Conservation (phyloP, 2,797 vertebrate species). For the Rallus crepitans region DNA sequence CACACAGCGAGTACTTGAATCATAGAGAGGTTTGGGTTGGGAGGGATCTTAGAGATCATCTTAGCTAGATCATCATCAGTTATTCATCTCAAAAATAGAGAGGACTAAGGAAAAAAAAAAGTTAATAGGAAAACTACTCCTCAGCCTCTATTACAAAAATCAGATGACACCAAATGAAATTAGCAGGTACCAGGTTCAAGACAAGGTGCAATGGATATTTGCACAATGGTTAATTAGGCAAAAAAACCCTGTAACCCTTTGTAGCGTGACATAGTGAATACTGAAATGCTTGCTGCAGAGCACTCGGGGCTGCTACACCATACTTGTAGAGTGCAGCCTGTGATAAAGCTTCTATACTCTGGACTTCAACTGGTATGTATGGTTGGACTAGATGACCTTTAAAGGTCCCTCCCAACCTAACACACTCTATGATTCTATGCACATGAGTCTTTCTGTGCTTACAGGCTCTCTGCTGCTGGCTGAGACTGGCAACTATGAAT, state of each 20-base stretch:
- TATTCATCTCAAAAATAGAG: neutral
- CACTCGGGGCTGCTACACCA: neutral
- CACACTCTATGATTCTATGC: no score
- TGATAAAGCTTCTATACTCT: neutral
- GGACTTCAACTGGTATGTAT: neutral
- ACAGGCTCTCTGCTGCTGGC: neutral
- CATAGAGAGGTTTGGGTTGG: no score
- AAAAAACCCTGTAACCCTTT: neutral
- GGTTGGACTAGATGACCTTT: no score
- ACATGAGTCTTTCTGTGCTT: accelerated
- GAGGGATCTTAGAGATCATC: no score
- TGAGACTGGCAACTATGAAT: neutral
- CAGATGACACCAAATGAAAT: neutral
- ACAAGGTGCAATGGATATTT: neutral
- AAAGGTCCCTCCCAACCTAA: no score
- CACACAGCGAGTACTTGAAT: neutral
- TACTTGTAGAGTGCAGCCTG: neutral
- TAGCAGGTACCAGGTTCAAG: neutral
- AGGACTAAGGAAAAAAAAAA: neutral
- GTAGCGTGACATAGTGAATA: neutral
- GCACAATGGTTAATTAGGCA: neutral
- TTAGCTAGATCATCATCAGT: no score
- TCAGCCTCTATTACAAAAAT: neutral
- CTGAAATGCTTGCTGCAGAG: neutral
- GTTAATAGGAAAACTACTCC: neutral